Base-by-base conservation (phyloP, 2,888 invertebrate genomes). In the Eurois occulta region DNA sequence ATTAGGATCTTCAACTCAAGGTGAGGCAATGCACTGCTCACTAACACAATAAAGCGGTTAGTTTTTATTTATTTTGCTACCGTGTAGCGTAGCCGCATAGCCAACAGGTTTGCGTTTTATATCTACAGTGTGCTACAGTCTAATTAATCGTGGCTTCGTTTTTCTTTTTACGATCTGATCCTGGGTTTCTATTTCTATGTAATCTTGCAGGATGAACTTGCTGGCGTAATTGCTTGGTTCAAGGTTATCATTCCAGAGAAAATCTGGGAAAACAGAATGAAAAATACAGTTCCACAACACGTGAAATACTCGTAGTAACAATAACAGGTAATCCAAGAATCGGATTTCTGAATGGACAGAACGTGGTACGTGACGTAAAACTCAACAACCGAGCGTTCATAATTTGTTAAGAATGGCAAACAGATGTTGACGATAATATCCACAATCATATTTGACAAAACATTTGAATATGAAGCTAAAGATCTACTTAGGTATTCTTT, bases 61-160 rank as follows among this genome's bases (percentile, higher is more conserved):
- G 66, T 28, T 69, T 77, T 85, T 41, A 35, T 64, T 78, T 71
- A 38, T 72, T 72, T 55, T 28, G 78, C 76, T 86, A 72, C 78
- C 71, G 35, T 65, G 68, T 73, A 41, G 65, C 28, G 48, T 65
- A 41, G 65, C 62, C 32, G 41, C 10, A 43, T 41, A 69, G 60
- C 60, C 28, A 85, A 82, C 83, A 69, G 75, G 86, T 84, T 86
- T 78, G 75, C 64, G 32, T 48, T 43, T 75, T 78, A 38, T 55
- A 52, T 65, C n/a, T 64, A 65, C 68, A 35, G 62, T 73, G 46
- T 76, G 80, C n/a, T 64, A 65, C 68, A 35, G 62, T 73, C 52
- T 76, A 84, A 84, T 83, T 76, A 84, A 75, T 83, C 71, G 46
- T 58, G 43, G 24, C 70, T 73, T 62, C n/a, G 32, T 75, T 75